Evolutionary conservation across 1,140 invertebrate species (phyloP).

Genomic region (Caenorhabditis inopinata): DNA sequence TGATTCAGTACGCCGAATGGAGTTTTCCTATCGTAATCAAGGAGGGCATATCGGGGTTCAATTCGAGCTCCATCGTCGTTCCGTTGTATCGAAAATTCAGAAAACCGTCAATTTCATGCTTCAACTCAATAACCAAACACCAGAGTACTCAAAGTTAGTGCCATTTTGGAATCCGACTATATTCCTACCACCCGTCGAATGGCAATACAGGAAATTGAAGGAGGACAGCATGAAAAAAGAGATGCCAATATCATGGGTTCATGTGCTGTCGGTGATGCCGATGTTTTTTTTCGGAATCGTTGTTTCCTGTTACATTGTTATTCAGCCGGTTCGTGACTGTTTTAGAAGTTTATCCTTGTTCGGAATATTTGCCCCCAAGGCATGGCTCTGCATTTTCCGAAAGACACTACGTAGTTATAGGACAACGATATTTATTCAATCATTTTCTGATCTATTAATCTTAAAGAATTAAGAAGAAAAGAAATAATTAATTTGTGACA

Average conservation of each 20-base stretch:
- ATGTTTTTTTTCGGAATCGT: not conserved
- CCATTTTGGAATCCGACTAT: not conserved
- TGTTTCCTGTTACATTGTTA: conserved; percentile 4
- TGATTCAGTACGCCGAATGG: not conserved
- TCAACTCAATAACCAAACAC: not conserved
- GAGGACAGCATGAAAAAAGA: not conserved
- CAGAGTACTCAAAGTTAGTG: not conserved
- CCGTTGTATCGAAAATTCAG: not conserved
- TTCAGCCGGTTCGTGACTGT: not conserved
- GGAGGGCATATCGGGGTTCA: not conserved
- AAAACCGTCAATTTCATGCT: not conserved
- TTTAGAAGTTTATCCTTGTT: too few species aligned
- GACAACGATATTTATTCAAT: too few species aligned
- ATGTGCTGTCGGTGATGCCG: not conserved
- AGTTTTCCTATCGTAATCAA: not conserved
- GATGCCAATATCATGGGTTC: not conserved
- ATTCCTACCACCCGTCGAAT: not conserved
- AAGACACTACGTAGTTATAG: too few species aligned
- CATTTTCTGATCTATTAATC: too few species aligned
- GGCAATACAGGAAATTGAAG: not conserved
- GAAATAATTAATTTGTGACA: too few species aligned
- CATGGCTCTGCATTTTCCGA: too few species aligned
- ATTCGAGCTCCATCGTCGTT: not conserved
- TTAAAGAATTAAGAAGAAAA: too few species aligned
- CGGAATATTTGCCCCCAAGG: too few species aligned